phyloP scores from a whole-genome alignment of 2,113 vertebrate genomes.

The Rhinolophus sinicus region DNA sequence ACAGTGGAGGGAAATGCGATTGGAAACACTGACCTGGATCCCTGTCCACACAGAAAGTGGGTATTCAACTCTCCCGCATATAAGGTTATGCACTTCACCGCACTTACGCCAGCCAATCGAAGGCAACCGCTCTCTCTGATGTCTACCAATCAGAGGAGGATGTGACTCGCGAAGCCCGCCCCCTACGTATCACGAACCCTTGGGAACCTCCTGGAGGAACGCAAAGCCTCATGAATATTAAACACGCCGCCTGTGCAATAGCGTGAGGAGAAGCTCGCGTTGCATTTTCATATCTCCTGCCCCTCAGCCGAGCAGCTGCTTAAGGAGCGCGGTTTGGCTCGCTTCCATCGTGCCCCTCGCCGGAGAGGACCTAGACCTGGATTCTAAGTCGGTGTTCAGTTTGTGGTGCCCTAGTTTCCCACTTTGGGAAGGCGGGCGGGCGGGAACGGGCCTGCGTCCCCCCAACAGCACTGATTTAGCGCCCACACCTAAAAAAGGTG shows the following conservation, averaged over 20 bases:
- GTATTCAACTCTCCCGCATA: not conserved
- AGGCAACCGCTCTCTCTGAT: not conserved
- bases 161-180: not conserved
- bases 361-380: not conserved
- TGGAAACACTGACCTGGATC: not conserved
- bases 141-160: not conserved
- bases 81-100: accelerated
- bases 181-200: accelerated
- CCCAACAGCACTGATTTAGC: not conserved
- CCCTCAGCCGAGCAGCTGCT: conserved; percentile 30
- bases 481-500: not conserved
- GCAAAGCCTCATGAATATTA: not conserved
- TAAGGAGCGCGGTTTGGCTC: conserved; percentile 42
- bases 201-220: accelerated
- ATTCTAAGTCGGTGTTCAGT: conserved; percentile 35
- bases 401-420: conserved; percentile 81
- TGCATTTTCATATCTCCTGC: not conserved
- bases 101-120: not conserved
- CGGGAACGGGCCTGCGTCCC: conserved; percentile 66
- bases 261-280: not conserved
- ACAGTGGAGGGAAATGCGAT: accelerated
- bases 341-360: conserved; percentile 75
- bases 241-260: not conserved
- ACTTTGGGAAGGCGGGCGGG: conserved; percentile 87
- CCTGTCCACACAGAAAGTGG: not conserved